Percentiles rank a stretch among this genome's conserved stretches.
These are phyloP conservation scores for Oxyscelio sp. DNA, from an alignment of 2,888 invertebrate genomes.

Conservation along the genomic window DNA sequence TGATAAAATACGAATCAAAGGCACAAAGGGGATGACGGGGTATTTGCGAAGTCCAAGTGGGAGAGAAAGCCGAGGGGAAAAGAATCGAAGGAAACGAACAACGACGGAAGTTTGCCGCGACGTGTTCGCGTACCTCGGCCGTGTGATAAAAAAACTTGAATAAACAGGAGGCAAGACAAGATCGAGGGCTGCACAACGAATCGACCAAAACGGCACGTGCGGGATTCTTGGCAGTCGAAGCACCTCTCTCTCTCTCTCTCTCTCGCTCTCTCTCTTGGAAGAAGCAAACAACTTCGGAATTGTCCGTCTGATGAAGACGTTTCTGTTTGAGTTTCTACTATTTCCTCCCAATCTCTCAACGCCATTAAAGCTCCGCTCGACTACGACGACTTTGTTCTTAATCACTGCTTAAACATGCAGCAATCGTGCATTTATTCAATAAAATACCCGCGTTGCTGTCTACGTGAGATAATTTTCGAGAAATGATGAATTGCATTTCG, in stretches of 20 bases:
- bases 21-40: conserved; percentile 39
- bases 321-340: conserved; percentile 81
- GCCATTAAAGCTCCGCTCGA: conserved; percentile 9
- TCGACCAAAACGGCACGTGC: conserved; percentile 83
- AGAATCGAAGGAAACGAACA: conserved; percentile 69
- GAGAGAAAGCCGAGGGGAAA: conserved; percentile 44
- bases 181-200: conserved; percentile 76
- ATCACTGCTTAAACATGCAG: not conserved
- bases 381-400: too few relatives aligned
- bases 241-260: conserved; percentile 24
- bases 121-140: conserved; percentile 82
- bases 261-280: conserved; percentile 68
- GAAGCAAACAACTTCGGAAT: conserved; percentile 83
- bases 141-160: conserved; percentile 87
- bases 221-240: conserved; percentile 77
- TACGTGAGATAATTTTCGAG: conserved; percentile 9
- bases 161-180: conserved; percentile 82
- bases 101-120: conserved; percentile 83
- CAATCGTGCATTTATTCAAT: not conserved
- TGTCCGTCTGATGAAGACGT: conserved; percentile 83
- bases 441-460: not conserved
- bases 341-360: conserved; percentile 63
- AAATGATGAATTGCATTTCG: conserved; percentile 19
- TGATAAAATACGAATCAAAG: conserved; percentile 56
- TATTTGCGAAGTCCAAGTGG: conserved; percentile 45